A percentile compares a stretch with the other conserved stretches of the same genome.
phyloP scores from a whole-genome alignment of 2,797 vertebrate species.

The Falco novaeseelandiae region DNA sequence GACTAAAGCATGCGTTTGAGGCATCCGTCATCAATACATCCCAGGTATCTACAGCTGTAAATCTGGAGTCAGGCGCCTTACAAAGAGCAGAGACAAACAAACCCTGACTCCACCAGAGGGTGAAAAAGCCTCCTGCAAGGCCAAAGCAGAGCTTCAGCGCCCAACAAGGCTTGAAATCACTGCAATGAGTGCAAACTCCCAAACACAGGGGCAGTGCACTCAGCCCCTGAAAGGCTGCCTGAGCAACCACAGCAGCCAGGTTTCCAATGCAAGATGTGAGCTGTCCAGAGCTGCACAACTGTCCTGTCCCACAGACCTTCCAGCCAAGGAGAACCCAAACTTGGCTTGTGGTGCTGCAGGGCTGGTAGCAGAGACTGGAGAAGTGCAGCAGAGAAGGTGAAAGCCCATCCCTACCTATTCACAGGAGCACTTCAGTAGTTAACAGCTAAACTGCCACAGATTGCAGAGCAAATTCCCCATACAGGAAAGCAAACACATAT shows the following conservation, averaged over 20 bases:
- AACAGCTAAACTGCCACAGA: background rate
- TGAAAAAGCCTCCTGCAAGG: background rate
- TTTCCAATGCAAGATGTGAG: background rate
- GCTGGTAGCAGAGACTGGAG: background rate
- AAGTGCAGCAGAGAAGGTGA: background rate
- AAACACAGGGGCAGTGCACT: background rate
- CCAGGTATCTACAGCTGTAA: background rate
- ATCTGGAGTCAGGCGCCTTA: background rate
- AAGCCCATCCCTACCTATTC: background rate
- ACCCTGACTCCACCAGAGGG: background rate
- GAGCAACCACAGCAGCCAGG: background rate
- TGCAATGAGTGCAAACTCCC: too few species aligned
- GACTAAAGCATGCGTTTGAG: background rate
- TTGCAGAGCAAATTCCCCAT: background rate
- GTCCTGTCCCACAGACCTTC: background rate
- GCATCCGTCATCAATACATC: rapidly evolving
- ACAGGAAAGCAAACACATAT: background rate
- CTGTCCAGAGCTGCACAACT: background rate
- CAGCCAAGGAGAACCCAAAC: background rate
- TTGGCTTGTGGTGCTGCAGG: background rate
- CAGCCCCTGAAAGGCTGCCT: background rate
- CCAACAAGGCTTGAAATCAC: background rate
- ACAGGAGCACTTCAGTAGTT: too few species aligned
- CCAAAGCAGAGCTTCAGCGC: background rate
- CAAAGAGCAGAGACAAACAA: background rate